Conservation (phyloP, 2,888 invertebrate genomes). For the Pristionchus maxplancki region DNA sequence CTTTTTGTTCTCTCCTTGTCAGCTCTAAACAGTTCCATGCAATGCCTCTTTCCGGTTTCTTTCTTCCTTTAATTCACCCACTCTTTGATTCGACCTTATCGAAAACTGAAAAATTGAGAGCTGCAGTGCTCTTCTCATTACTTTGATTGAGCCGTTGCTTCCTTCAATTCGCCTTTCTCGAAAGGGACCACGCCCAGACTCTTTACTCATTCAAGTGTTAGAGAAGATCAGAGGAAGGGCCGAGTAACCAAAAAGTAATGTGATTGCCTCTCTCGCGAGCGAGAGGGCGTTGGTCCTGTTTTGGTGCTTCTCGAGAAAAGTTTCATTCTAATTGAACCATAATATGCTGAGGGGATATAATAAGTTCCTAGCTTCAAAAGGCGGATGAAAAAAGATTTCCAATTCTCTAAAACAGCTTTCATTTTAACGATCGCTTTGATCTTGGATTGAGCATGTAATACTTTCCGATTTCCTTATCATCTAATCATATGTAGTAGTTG, state of each 20-base stretch:
- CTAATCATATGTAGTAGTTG: conserved; percentile 9
- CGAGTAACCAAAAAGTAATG: conserved; percentile 26
- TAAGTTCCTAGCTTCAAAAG: too few species aligned
- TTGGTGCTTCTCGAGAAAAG: background rate
- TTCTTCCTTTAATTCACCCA: background rate
- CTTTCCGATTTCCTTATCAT: background rate
- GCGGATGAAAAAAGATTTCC: too few species aligned
- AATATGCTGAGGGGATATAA: too few species aligned
- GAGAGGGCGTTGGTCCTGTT: conserved; percentile 22
- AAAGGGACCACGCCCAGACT: conserved; percentile 19
- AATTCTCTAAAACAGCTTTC: too few species aligned
- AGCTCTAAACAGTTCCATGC: background rate
- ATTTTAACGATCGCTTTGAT: too few species aligned
- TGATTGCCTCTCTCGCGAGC: background rate
- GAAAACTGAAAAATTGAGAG: background rate
- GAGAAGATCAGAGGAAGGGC: conserved; percentile 19
- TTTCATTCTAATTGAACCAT: too few species aligned
- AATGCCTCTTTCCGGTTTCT: conserved; percentile 23
- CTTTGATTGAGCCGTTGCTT: conserved; percentile 38
- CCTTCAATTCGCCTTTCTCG: background rate
- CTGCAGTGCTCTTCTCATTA: background rate
- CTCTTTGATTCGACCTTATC: conserved; percentile 4
- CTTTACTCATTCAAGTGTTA: conserved; percentile 52
- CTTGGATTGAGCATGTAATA: too few species aligned
- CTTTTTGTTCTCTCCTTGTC: background rate